A percentile compares a stretch with the other conserved stretches of the same genome.
Evolutionary conservation across 2,888 invertebrate genomes (phyloP).

Genomic region (Sisyra nigra): DNA sequence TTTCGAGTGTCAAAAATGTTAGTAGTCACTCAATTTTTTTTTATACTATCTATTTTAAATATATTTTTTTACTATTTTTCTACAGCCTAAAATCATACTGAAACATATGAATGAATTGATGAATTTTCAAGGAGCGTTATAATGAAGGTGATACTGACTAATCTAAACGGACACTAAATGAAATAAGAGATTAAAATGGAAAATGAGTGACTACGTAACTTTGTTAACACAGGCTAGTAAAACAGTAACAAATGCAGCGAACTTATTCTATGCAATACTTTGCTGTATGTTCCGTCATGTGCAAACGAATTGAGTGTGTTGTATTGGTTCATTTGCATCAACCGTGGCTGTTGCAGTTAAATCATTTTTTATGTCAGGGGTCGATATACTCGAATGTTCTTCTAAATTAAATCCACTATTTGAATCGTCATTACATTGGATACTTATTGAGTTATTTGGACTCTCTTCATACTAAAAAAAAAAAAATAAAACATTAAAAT

Average conservation of each 20-base stretch:
- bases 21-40: no score
- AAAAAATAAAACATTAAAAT: conserved; percentile 16
- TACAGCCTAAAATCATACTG: no score
- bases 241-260: not conserved
- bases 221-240: no score
- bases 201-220: no score
- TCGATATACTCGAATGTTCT: conserved; percentile 8
- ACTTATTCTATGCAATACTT: conserved; percentile 2
- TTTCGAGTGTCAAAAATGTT: no score
- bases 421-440: conserved; percentile 29
- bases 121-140: no score
- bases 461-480: conserved; percentile 27
- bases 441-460: conserved; percentile 24
- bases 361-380: conserved; percentile 10
- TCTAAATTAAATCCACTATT: conserved; percentile 25
- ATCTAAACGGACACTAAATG: no score
- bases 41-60: no score
- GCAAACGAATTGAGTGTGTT: conserved; percentile 7
- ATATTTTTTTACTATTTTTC: no score
- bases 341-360: conserved; percentile 14
- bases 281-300: conserved; percentile 6
- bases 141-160: no score
- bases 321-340: conserved; percentile 13
- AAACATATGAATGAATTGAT: no score
- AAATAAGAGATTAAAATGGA: no score